Evolutionary conservation across 2,797 vertebrate genomes (phyloP).

Genomic region (Kryptolebias ocellatus): DNA sequence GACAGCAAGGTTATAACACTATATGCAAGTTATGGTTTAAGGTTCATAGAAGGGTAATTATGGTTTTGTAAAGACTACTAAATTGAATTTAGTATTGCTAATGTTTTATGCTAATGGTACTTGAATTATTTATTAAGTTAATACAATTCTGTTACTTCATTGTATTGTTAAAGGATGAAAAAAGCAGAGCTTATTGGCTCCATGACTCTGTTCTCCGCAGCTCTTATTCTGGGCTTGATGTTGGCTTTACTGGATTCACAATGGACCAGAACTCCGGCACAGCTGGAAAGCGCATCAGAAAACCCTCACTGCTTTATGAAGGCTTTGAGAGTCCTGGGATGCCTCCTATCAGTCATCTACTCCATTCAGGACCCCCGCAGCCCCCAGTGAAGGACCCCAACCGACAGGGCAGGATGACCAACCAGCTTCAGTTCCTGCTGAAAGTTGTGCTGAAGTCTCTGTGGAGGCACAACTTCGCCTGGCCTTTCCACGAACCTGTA

Average conservation of each 20-base stretch:
- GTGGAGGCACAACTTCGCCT: conserved; percentile 95
- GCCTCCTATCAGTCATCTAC: conserved; percentile 77
- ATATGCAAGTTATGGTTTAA: too few species aligned
- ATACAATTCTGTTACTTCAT: too few species aligned
- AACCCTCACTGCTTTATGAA: conserved; percentile 93
- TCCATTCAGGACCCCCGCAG: conserved; percentile 75
- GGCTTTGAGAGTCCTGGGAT: conserved; percentile 93
- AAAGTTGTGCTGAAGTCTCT: conserved; percentile 92
- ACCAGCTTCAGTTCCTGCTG: conserved; percentile 94
- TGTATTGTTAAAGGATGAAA: too few species aligned
- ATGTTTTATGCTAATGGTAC: too few species aligned
- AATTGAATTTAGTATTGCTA: too few species aligned
- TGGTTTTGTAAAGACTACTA: too few species aligned
- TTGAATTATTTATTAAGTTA: too few species aligned
- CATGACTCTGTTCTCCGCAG: conserved; percentile 67
- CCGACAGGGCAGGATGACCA: conserved; percentile 89
- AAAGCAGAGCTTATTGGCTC: conserved; percentile 18
- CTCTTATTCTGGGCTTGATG: conserved; percentile 73
- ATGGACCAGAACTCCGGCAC: conserved; percentile 82
- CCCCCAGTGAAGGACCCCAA: conserved; percentile 86
- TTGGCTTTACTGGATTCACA: conserved; percentile 68
- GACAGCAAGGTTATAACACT: too few species aligned
- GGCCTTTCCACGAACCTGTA: conserved; percentile 94
- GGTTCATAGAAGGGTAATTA: too few species aligned
- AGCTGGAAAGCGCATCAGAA: conserved; percentile 92